Evolutionary conservation across 2,797 vertebrate species (phyloP), one percentile per base, ranked within the genome.

Genomic region (Alauda arvensis): DNA sequence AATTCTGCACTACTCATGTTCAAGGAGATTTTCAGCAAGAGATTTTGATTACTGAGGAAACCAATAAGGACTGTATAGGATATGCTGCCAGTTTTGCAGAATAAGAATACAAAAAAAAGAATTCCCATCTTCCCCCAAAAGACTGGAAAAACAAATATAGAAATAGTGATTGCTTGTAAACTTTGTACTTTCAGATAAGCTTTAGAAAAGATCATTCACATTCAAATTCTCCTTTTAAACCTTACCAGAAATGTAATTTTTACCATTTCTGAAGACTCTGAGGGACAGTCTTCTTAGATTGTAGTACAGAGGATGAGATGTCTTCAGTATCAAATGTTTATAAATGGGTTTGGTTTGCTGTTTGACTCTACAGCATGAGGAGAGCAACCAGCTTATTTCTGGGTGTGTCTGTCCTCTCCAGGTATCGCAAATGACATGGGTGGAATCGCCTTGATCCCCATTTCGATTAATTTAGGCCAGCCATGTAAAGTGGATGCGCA

Each of bases 401-500:
- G 55, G 10, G 8, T 90, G 25, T 85, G 8, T 92, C 1, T 89
- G 4, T 83, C 55, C 24, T 74, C 68, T 93, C 34, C 94, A 99
- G 98, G 98, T 87, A 14, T 98, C 82, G 95, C 96, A 48, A 97
- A 83, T 42, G 98, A 99, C 17, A 46, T 91, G 69, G 97, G 96
- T 25, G 97, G 97, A 14, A 97, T 98, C 79, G 97, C 98, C 2
- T 92, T 99, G 94, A 97, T 99, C 88, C 98, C 98, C 33, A 91
- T 99, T 62, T 97, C 95, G 0, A 21, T 97, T 77, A 95, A 68
- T 63, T 67, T 95, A 49, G 82, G 87, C 83, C 95, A 95, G 63
- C 88, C 95, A 0, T 87, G 95, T 42, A 87, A 96, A 94, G 71
- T 59, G 65, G 96, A 97, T 53, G 92, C 82, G 24, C 92, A 91